A percentile compares a stretch with the other conserved stretches of the same genome.
Evolutionary conservation across 2,797 vertebrate species (phyloP).

Genomic region (Nyctibius grandis): DNA sequence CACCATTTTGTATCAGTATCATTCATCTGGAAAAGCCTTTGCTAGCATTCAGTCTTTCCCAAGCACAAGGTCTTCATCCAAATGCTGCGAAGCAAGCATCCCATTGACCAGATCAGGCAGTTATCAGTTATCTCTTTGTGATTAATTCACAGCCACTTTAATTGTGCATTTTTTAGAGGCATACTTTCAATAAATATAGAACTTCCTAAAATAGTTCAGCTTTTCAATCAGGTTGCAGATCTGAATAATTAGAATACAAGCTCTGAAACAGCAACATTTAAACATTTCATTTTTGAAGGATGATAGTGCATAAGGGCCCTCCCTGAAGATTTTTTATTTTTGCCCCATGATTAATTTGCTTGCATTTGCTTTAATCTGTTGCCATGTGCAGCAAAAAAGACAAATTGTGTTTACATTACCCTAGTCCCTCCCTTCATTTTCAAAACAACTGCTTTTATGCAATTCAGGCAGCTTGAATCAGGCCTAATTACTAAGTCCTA

Average conservation of each 20-base stretch:
- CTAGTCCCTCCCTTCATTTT: conserved; percentile 63
- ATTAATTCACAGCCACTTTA: neutral
- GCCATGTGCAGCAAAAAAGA: conserved; percentile 72
- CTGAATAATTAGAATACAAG: neutral
- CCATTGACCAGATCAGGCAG: neutral
- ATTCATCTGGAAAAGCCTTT: neutral
- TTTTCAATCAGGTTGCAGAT: neutral
- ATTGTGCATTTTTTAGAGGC: neutral
- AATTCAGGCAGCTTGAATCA: conserved; percentile 57
- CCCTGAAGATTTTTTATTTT: conserved; percentile 52
- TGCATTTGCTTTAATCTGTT: conserved; percentile 72
- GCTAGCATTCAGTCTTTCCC: neutral
- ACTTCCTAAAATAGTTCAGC: neutral
- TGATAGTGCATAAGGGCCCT: conserved; percentile 50
- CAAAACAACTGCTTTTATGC: conserved; percentile 72
- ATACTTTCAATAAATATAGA: neutral
- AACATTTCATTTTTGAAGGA: conserved; percentile 68
- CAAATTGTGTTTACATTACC: conserved; percentile 76
- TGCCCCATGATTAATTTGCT: conserved; percentile 71
- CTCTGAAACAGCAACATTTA: conserved; percentile 11
- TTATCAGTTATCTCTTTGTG: neutral
- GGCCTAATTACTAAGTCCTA: conserved; percentile 71
- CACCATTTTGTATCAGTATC: neutral
- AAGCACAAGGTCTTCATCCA: neutral
- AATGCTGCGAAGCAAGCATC: neutral